Evolutionary conservation across 2,113 vertebrate genomes (phyloP).

Genomic region (sheep (Ovis aries)): ARS-UI_Ramb_v3.0 NC_056070.1:9801001-9801500

Average conservation of each 20-base stretch:
- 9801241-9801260: not conserved
- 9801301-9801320: not conserved
- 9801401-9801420: not conserved
- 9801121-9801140: not conserved
- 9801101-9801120: not conserved
- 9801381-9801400: not conserved
- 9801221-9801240: not conserved
- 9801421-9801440: not conserved
- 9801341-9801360: accelerated
- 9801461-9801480: constrained; percentile 12
- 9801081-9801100: not conserved
- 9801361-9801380: not conserved
- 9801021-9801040: not conserved
- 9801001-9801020: not conserved
- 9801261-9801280: not conserved
- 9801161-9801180: not conserved
- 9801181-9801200: not conserved
- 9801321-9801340: not conserved
- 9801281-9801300: not conserved
- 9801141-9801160: not conserved
- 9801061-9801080: not conserved
- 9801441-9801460: not conserved
- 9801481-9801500: not conserved
- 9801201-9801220: not conserved
- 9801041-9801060: not conserved